Conservation (phyloP, 2,113 vertebrate genomes). For the Solea solea region DNA sequence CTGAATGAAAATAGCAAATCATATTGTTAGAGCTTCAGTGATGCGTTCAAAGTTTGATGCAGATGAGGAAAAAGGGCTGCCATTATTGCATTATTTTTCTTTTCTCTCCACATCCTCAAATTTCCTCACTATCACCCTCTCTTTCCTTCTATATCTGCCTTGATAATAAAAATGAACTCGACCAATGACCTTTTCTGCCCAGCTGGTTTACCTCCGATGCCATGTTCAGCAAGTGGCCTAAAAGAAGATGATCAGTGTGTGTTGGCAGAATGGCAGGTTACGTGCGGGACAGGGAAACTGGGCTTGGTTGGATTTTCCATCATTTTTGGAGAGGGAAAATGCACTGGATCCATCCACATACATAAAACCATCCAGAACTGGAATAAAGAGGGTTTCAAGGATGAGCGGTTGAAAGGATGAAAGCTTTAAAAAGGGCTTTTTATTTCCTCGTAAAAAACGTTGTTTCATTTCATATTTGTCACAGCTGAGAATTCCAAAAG, state of each 20-base stretch:
- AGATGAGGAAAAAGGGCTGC: conserved; percentile 34
- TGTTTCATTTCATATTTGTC: conserved; percentile 52
- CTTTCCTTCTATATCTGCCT: conserved; percentile 14
- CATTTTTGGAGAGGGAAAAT: conserved; percentile 7
- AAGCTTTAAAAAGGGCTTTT: conserved; percentile 37
- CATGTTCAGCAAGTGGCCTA: conserved; percentile 62
- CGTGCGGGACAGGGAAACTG: conserved; percentile 9
- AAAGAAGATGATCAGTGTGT: conserved; percentile 40
- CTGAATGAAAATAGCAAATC: conserved; percentile 41
- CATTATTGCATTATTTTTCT: conserved; percentile 25
- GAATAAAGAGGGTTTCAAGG: conserved; percentile 48
- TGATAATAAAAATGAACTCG: conserved; percentile 70
- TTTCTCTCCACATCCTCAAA: conserved; percentile 10
- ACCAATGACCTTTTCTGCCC: conserved; percentile 73
- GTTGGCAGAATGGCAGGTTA: conserved; percentile 2
- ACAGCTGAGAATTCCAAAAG: conserved; percentile 51
- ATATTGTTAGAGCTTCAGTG: conserved; percentile 26
- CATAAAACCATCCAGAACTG: conserved; percentile 30
- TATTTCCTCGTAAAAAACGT: conserved; percentile 47
- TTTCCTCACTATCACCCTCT: conserved; percentile 9
- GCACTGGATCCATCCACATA: conserved; percentile 12
- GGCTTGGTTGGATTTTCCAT: background rate
- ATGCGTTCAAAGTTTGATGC: conserved; percentile 43
- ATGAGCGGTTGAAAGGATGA: conserved; percentile 28
- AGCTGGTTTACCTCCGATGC: conserved; percentile 47